These are phyloP conservation scores for Camponotus pennsylvanicus DNA, from an alignment of 1,140 invertebrate genomes.

Conservation along the genomic window DNA sequence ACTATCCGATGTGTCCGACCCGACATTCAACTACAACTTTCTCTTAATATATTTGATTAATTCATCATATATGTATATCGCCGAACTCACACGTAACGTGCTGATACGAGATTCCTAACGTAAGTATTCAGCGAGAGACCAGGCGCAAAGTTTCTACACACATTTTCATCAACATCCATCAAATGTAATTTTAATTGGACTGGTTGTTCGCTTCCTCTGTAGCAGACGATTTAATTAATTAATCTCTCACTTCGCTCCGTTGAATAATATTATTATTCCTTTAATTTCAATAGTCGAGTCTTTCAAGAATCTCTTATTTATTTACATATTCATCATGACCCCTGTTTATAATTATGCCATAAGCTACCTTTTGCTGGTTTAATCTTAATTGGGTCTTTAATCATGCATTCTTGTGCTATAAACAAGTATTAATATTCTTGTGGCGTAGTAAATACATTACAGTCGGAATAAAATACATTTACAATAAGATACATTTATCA, in stretches of 20 bases:
- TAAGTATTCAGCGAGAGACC: background rate
- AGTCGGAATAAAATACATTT: background rate
- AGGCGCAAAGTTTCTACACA: background rate
- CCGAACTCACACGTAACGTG: background rate
- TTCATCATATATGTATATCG: background rate
- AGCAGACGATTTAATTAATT: background rate
- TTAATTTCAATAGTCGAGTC: background rate
- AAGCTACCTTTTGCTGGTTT: background rate
- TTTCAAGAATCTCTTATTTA: background rate
- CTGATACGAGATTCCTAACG: background rate
- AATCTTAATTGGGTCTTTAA: background rate
- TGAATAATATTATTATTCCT: background rate
- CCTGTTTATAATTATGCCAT: background rate
- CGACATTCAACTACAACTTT: conserved; percentile 19
- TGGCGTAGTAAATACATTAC: background rate
- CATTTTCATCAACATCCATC: background rate
- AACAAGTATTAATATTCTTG: background rate
- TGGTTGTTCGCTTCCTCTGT: background rate
- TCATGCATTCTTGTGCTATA: background rate
- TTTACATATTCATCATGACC: background rate
- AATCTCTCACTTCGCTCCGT: background rate
- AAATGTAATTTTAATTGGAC: conserved; percentile 4
- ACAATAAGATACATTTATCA: background rate
- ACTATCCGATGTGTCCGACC: conserved; percentile 9
- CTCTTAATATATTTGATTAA: conserved; percentile 44